Conservation (phyloP, 2,113 vertebrate species). For the Dipodomys spectabilis region DNA sequence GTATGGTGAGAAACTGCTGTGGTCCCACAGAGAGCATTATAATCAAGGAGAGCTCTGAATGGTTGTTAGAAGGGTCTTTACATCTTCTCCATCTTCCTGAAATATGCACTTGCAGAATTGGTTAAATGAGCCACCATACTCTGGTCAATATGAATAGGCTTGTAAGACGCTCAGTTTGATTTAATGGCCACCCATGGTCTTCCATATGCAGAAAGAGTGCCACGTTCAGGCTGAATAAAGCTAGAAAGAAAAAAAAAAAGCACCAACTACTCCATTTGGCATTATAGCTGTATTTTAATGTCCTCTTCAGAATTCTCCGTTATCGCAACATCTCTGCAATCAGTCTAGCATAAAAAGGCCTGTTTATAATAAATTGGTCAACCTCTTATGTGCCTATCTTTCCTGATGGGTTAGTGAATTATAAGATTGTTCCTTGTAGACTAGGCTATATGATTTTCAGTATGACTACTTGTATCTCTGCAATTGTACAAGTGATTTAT, state of each 20-base stretch:
- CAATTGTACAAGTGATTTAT: constrained; percentile 79
- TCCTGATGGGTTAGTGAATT: constrained; percentile 78
- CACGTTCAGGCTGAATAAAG: constrained; percentile 79
- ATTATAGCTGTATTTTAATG: constrained; percentile 86
- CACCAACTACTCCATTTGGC: constrained; percentile 80
- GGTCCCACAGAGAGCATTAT: constrained; percentile 65
- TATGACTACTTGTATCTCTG: constrained; percentile 62
- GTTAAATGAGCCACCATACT: constrained; percentile 81
- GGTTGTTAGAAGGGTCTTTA: constrained; percentile 71
- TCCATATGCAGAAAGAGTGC: constrained; percentile 65
- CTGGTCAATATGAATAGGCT: constrained; percentile 80
- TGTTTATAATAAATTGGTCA: constrained; percentile 85
- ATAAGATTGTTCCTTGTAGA: constrained; percentile 77
- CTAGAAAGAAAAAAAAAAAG: constrained; percentile 69
- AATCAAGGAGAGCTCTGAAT: constrained; percentile 73
- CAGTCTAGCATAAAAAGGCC: constrained; percentile 82
- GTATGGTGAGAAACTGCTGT: constrained; percentile 59
- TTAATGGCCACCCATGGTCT: constrained; percentile 81
- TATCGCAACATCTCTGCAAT: constrained; percentile 83
- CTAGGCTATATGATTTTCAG: constrained; percentile 69
- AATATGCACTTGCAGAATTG: constrained; percentile 77
- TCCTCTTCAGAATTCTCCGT: constrained; percentile 79
- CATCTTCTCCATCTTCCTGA: constrained; percentile 69
- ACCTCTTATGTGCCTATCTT: constrained; percentile 76
- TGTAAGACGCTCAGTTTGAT: constrained; percentile 79